Evolutionary conservation across 1,140 invertebrate species (phyloP), one percentile per base, ranked within the genome.

Genomic region (Thereuonema tuberculata): DNA sequence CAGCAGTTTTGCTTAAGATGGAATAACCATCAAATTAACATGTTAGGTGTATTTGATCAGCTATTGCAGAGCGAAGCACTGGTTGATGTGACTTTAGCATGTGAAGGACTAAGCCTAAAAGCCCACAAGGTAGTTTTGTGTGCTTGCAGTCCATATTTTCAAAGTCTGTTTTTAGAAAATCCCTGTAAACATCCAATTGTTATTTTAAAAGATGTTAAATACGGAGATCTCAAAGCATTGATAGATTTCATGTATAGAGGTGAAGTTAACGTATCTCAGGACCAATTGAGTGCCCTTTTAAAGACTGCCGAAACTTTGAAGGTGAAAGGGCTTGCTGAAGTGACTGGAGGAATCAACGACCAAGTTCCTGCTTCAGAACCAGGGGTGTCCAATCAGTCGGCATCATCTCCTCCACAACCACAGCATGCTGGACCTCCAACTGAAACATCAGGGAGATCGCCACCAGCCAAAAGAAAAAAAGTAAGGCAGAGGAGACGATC

Each of bases 1-100:
- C 53, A 89, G 84, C 87, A 89, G 81, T 90, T 89, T 84, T 89
- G 87, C 83, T 85, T 90, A 80, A 87, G 87, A 84, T 89, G 87
- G 87, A 90, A 89, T 83, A 89, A 90, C 88, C 87, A 89, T 87
- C 87, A 89, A 84, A 85, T 68, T 80, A 55, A 55, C 26, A 55
- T 92, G 65, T 89, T 92, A 76, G 53, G 64, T 62, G 43, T 43
- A 62, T 28, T 65, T 67, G 54, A 87, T 48, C 58, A 61, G 12
- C 61, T 66, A 46, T 58, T 66, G 2, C 43, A 60, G 25, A 57
- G 37, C 17, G 23, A 43, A 26, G 29, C 86, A 66, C 80, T 93
- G 74, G 89, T 93, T 67, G 91, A 94, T 77, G 92, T 90, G 71
- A 93, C 90, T 64, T 75, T 94, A 67, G 89, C 88, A 65, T 89